Evolutionary conservation across 2,888 invertebrate species (phyloP).

Genomic region (Sesia apiformis): DNA sequence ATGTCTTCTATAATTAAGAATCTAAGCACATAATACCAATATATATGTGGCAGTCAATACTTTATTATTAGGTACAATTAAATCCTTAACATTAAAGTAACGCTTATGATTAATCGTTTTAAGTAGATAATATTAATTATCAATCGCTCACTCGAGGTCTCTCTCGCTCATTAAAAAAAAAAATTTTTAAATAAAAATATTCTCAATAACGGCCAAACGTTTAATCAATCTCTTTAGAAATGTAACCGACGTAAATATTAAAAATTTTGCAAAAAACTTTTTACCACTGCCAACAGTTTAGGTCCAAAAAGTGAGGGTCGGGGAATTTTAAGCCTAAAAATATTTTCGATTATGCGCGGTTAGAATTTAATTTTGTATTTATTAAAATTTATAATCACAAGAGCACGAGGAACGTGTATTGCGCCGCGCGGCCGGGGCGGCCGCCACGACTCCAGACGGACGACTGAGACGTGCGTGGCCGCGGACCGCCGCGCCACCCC

Average conservation of each 20-base stretch:
- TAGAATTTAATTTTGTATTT: constrained; percentile 46
- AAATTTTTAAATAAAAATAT: constrained; percentile 61
- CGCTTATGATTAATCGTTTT: constrained; percentile 43
- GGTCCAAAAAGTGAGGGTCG: constrained; percentile 56
- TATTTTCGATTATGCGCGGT: constrained; percentile 65
- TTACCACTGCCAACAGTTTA: constrained; percentile 53
- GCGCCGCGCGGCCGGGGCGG: constrained; percentile 71
- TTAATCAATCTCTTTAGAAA: constrained; percentile 62
- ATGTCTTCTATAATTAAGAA: not conserved
- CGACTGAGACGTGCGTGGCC: constrained; percentile 61
- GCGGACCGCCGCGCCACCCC: constrained; percentile 30
- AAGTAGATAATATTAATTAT: constrained; percentile 15
- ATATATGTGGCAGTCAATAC: constrained; percentile 40
- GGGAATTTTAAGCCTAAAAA: constrained; percentile 60
- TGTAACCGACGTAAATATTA: constrained; percentile 72
- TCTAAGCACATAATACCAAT: constrained; percentile 17
- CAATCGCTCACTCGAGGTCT: constrained; percentile 48
- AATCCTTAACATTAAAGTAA: constrained; percentile 49
- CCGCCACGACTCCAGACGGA: constrained; percentile 74
- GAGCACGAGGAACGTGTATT: constrained; percentile 74
- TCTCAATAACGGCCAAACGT: constrained; percentile 65
- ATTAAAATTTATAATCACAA: constrained; percentile 73
- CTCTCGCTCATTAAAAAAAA: constrained; percentile 47
- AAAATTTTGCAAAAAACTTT: constrained; percentile 68
- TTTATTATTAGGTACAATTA: constrained; percentile 25